Percentiles rank a stretch among this genome's conserved stretches.
Evolutionary conservation across 2,113 vertebrate genomes (phyloP).

Genomic region (Nanger granti): DNA sequence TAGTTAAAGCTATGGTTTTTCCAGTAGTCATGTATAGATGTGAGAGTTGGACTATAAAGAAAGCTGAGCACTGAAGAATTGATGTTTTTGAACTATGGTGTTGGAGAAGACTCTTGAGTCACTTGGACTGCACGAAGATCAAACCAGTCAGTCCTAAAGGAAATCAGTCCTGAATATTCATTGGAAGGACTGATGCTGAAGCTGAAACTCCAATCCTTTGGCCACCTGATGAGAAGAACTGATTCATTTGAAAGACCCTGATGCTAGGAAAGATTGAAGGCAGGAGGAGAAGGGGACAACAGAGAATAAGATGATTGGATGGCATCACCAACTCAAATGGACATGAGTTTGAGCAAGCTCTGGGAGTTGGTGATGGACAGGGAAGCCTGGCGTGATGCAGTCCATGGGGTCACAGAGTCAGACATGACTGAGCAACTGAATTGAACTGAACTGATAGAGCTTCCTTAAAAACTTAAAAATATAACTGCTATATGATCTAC

Average conservation of each 20-base stretch:
- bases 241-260: not conserved
- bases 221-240: not conserved
- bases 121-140: not conserved
- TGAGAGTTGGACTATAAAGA: not conserved
- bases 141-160: not conserved
- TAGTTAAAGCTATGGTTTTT: not conserved
- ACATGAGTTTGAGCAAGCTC: not conserved
- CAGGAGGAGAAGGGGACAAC: not conserved
- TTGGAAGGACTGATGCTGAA: not conserved
- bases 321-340: not conserved
- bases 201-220: not conserved
- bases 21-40: not conserved
- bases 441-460: not conserved
- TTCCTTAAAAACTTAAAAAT: not conserved
- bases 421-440: not conserved
- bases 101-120: not conserved
- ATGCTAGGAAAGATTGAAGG: not conserved
- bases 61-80: not conserved
- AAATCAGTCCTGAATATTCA: not conserved
- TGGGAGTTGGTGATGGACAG: not conserved
- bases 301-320: not conserved
- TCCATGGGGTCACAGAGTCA: not conserved
- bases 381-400: rapidly evolving
- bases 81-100: not conserved
- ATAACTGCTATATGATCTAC: not conserved